These are phyloP conservation scores for Dicaeum eximium DNA, from an alignment of 2,113 vertebrate genomes.

Conservation along the genomic window DNA sequence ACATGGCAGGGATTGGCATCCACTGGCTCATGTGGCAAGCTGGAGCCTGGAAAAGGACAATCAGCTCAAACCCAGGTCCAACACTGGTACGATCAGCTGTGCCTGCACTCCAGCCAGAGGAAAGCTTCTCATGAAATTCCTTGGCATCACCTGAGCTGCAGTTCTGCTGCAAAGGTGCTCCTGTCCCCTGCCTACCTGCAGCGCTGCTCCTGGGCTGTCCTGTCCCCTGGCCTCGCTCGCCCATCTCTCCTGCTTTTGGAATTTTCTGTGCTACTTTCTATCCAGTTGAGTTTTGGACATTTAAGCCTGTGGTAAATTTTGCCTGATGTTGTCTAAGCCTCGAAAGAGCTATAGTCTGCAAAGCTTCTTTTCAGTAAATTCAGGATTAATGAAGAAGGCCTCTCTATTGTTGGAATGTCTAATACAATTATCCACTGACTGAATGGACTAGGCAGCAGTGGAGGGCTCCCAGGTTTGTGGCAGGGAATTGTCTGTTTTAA, in stretches of 20 bases:
- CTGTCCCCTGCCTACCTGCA: rapidly evolving
- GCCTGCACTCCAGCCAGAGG: background rate
- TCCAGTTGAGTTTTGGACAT: background rate
- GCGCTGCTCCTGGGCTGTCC: background rate
- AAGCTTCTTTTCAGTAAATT: constrained; percentile 62
- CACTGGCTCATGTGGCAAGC: background rate
- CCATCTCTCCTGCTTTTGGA: background rate
- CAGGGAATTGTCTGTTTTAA: constrained; percentile 64
- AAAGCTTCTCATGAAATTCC: background rate
- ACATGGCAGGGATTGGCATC: background rate
- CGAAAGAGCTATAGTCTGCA: constrained; percentile 12
- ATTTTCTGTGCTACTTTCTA: background rate
- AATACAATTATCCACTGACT: constrained; percentile 63
- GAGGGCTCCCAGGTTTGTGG: constrained; percentile 49
- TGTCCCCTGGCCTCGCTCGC: background rate
- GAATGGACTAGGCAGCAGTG: constrained; percentile 38
- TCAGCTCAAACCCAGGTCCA: background rate
- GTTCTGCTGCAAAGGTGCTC: background rate
- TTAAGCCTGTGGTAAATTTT: constrained; percentile 20
- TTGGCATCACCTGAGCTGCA: background rate
- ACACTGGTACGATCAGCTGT: rapidly evolving
- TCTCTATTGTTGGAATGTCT: constrained; percentile 62
- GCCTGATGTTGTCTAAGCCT: constrained; percentile 17
- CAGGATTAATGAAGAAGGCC: constrained; percentile 64
- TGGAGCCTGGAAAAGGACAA: background rate